These are phyloP conservation scores for Drosophila fulvimacula DNA, from an alignment of 2,888 invertebrate genomes.

Conservation along the genomic window DNA sequence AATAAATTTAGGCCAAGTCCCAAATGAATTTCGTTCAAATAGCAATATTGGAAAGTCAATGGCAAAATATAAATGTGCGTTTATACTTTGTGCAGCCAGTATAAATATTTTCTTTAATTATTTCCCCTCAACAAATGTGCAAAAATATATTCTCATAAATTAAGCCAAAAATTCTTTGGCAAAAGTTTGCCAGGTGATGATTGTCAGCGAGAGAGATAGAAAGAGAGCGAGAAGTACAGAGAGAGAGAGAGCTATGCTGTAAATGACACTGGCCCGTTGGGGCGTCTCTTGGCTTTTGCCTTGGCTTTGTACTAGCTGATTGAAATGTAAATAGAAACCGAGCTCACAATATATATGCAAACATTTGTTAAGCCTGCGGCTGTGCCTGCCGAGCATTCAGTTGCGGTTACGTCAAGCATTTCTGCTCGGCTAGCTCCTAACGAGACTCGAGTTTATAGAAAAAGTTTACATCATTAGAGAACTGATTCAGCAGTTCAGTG, in stretches of 20 bases:
- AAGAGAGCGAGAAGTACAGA: not conserved
- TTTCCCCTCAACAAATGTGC: slow-evolving; percentile 38
- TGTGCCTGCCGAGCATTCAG: slow-evolving; percentile 30
- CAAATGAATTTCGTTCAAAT: slow-evolving; percentile 15
- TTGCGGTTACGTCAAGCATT: slow-evolving; percentile 26
- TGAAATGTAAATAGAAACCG: slow-evolving; percentile 42
- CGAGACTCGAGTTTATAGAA: not conserved
- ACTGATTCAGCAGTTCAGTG: not conserved
- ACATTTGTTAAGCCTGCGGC: slow-evolving; percentile 46
- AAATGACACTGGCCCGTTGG: slow-evolving; percentile 35
- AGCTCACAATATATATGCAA: slow-evolving; percentile 18
- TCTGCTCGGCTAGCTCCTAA: slow-evolving; percentile 5
- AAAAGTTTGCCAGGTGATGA: slow-evolving; percentile 33
- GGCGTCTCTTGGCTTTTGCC: slow-evolving; percentile 11
- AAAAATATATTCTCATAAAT: slow-evolving; percentile 47
- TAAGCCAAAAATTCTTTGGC: slow-evolving; percentile 24
- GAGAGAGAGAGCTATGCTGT: slow-evolving; percentile 9
- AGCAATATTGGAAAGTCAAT: slow-evolving; percentile 5
- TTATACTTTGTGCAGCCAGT: slow-evolving; percentile 16
- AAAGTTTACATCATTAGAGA: slow-evolving; percentile 6
- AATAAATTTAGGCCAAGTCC: slow-evolving; percentile 8
- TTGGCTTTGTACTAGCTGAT: slow-evolving; percentile 23
- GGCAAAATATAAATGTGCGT: not conserved
- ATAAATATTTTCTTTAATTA: slow-evolving; percentile 68
- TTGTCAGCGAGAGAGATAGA: not conserved